Conservation (phyloP, 2,888 invertebrate genomes). For the Pterobdella sp. region DNA sequence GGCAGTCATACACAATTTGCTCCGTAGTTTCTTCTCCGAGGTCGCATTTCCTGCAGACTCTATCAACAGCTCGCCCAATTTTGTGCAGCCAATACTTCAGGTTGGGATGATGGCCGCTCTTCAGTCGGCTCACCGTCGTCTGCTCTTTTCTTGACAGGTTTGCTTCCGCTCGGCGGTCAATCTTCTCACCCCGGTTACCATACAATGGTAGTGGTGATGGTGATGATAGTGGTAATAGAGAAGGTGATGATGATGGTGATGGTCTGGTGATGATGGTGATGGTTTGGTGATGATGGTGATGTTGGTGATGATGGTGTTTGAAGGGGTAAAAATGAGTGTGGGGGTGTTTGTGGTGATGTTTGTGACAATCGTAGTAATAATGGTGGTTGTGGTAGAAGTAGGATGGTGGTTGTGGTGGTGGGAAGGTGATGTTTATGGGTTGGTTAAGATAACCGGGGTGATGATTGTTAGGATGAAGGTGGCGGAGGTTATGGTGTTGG, state of each 20-base stretch:
- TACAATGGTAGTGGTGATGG: not conserved
- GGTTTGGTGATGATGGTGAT: not conserved
- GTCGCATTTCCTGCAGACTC: too few relatives aligned
- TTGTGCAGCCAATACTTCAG: too few relatives aligned
- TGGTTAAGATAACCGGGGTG: not conserved
- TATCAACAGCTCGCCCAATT: too few relatives aligned
- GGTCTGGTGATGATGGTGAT: not conserved
- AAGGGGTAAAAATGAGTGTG: not conserved
- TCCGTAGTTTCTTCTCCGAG: too few relatives aligned
- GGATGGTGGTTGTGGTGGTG: slow-evolving; percentile 9
- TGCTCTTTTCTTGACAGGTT: too few relatives aligned
- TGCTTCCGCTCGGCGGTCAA: too few relatives aligned
- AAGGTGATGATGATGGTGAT: not conserved
- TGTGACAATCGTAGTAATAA: not conserved
- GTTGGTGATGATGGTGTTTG: not conserved
- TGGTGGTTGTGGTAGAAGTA: not conserved
- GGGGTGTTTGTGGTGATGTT: not conserved
- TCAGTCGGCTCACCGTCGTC: too few relatives aligned
- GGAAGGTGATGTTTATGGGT: too few relatives aligned
- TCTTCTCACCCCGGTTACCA: too few relatives aligned
- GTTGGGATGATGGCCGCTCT: too few relatives aligned
- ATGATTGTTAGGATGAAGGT: not conserved
- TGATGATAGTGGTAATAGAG: not conserved
- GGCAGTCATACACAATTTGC: too few relatives aligned
- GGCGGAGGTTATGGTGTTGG: not conserved